Evolutionary conservation across 2,888 invertebrate species (phyloP).

Genomic region (Pycnomerus fuliginosus): DNA sequence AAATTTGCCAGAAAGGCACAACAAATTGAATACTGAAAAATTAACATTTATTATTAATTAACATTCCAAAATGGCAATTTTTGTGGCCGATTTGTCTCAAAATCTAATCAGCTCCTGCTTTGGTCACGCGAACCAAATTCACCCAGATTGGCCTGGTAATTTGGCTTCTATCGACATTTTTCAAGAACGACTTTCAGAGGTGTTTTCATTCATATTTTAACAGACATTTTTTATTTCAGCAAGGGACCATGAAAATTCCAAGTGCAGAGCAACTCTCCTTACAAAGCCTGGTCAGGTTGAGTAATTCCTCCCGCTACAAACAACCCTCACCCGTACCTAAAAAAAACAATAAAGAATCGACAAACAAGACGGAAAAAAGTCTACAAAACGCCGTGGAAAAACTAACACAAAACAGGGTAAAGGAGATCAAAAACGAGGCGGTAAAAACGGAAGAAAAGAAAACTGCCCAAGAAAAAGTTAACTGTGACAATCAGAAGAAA

Average conservation of each 20-base stretch:
- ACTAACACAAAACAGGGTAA: constrained; percentile 45
- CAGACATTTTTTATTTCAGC: constrained; percentile 6
- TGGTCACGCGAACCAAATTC: too few species aligned
- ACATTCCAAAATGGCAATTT: too few species aligned
- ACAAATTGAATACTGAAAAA: too few species aligned
- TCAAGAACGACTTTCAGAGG: too few species aligned
- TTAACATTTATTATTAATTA: too few species aligned
- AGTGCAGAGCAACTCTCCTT: constrained; percentile 1
- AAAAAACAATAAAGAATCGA: constrained; percentile 28
- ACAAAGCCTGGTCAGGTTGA: constrained; percentile 5
- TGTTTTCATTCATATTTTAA: too few species aligned
- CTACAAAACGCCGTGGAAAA: constrained; percentile 49
- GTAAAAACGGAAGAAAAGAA: constrained; percentile 9
- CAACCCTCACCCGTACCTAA: constrained; percentile 12
- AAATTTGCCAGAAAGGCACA: too few species aligned
- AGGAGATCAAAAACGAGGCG: constrained; percentile 34
- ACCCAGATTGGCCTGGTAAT: too few species aligned
- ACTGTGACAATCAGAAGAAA: neutral
- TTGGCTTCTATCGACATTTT: too few species aligned
- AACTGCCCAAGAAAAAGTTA: constrained; percentile 2
- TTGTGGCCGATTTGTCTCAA: too few species aligned
- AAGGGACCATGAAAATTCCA: constrained; percentile 19
- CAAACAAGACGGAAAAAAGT: constrained; percentile 47
- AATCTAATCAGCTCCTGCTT: too few species aligned
- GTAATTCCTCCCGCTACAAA: constrained; percentile 20